Evolutionary conservation across 2,888 invertebrate species (phyloP).

Genomic region (Morpho achilles): DNA sequence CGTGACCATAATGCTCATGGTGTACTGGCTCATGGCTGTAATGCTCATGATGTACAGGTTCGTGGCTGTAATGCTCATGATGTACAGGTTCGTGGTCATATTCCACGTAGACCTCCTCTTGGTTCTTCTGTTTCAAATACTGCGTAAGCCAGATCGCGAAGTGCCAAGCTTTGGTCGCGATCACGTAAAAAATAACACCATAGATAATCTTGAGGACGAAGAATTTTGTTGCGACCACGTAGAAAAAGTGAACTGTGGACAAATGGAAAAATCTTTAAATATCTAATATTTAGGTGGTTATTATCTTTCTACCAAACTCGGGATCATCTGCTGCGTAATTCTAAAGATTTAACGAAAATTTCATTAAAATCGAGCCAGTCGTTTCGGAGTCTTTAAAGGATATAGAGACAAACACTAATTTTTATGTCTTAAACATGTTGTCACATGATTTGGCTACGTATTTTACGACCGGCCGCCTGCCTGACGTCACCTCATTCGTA

Average conservation of each 20-base stretch:
- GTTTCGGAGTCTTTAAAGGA: too few relatives aligned
- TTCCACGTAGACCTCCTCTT: slow-evolving; percentile 35
- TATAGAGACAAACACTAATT: too few relatives aligned
- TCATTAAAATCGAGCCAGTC: too few relatives aligned
- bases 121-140: slow-evolving; percentile 50
- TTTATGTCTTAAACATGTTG: too few relatives aligned
- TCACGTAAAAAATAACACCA: slow-evolving; percentile 54
- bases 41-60: not conserved
- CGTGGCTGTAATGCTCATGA: slow-evolving; percentile 31
- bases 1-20: slow-evolving; percentile 16
- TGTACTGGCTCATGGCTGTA: slow-evolving; percentile 17
- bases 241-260: slow-evolving; percentile 66
- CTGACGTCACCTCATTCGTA: too few relatives aligned
- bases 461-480: too few relatives aligned
- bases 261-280: slow-evolving; percentile 30
- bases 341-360: too few relatives aligned
- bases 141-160: slow-evolving; percentile 62
- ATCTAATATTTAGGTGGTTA: too few relatives aligned
- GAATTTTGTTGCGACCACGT: slow-evolving; percentile 61
- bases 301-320: too few relatives aligned
- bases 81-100: slow-evolving; percentile 46
- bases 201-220: slow-evolving; percentile 62
- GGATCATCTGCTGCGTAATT: too few relatives aligned
- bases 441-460: too few relatives aligned
- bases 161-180: slow-evolving; percentile 59